Base-by-base conservation (phyloP, 2,888 invertebrate species). In the Salticus scenicus region DNA sequence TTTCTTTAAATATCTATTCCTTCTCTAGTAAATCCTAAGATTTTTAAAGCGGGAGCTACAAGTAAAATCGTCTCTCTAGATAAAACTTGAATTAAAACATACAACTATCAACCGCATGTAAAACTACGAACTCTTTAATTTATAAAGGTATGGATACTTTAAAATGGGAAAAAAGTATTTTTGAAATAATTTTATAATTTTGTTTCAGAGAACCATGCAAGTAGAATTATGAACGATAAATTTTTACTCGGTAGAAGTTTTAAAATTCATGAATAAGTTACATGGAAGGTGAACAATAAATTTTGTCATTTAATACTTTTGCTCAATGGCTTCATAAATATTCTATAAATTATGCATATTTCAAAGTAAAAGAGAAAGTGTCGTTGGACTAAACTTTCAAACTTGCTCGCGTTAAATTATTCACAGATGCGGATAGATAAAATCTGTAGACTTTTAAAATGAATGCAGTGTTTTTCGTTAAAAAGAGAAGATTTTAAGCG, bases 341-440 rank as follows among this genome's bases (percentile, higher is more conserved):
- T 57, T 57, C 57, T 57, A 57, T 57, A 57, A 57, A 57, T 57
- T 57, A 57, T 57, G 57, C 57, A 57, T 20, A 57, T 57, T 57
- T 57, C 57, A 1, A 57, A 57, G 57, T 57, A 24, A 7, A 57
- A 57, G 24, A 12, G 57, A 17, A 37, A 10, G 37, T 37, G 10
- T 4, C 10, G 10, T 37, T 37, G 57, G 57, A 24, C 1, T 7
- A 24, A 57, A 17, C 24, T 17, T 57, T 57, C 24, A 24, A 57
- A 57, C 57, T 37, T 17, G 57, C 57, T 24, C n/a, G n/a, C n/a
- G n/a, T 24, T 57, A 57, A 57, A 57, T 57, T 57, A 57, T 57
- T 57, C 57, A 57, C 24, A 4, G 47, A 57, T 57, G 24, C 57
- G 24, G 17, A 24, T 12, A 24, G 7, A 7, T 57, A 24, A 57